Percentiles rank a stretch among this genome's conserved stretches.
Evolutionary conservation across 2,113 vertebrate genomes (phyloP).

Genomic region (Pluvianellus socialis): DNA sequence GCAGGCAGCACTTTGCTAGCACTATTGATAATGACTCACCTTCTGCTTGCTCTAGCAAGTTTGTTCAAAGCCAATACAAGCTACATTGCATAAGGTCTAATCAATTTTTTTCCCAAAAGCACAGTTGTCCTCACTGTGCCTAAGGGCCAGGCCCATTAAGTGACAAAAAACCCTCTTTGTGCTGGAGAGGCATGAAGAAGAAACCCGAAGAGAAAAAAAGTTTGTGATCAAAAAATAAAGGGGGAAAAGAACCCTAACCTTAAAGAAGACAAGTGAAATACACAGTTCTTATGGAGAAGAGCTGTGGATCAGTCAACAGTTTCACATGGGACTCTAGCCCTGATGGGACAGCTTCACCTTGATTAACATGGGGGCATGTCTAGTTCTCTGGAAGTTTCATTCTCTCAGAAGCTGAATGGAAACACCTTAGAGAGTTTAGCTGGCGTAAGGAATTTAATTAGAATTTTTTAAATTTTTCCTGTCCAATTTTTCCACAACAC

Average conservation of each 20-base stretch:
- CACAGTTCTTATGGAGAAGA: neutral
- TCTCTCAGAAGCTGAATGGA: neutral
- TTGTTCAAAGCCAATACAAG: neutral
- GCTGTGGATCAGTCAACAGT: neutral
- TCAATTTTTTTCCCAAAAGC: neutral
- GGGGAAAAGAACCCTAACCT: neutral
- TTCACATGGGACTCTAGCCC: neutral
- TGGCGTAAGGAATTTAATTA: neutral
- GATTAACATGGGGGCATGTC: neutral
- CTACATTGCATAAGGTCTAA: neutral
- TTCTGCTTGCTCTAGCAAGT: neutral
- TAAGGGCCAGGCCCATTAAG: neutral
- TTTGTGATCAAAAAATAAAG: neutral
- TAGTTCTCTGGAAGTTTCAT: neutral
- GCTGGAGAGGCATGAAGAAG: neutral
- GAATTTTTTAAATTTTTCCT: neutral
- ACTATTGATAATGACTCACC: neutral
- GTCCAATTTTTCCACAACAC: neutral
- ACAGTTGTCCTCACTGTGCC: fast-evolving
- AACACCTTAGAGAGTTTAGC: neutral
- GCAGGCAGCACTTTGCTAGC: neutral
- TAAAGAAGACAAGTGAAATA: neutral
- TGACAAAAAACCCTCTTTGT: neutral
- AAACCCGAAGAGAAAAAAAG: neutral
- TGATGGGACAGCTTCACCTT: neutral